Percentiles rank a stretch among this genome's conserved stretches.
Conservation (phyloP, 2,888 invertebrate species). For the Ochlodes sylvanus region DNA sequence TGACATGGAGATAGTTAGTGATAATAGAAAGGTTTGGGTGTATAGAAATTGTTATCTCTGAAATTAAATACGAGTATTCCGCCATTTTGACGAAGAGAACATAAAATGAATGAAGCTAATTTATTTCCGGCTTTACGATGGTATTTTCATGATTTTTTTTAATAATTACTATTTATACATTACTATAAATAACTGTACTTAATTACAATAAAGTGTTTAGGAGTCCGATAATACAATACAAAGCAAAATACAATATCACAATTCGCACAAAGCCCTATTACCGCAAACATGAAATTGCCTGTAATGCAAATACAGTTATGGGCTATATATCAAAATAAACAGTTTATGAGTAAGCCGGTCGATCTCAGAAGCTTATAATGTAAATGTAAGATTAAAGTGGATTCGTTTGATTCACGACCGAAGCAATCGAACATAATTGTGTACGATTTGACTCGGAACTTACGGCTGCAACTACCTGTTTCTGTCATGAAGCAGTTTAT, state of each 20-base stretch:
- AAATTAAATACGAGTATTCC: no score
- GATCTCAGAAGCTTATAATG: slow-evolving; percentile 34
- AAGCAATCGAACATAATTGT: slow-evolving; percentile 26
- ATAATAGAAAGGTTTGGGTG: no score
- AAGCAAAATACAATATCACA: slow-evolving; percentile 10
- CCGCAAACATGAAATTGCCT: slow-evolving; percentile 11
- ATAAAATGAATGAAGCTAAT: no score
- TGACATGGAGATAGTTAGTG: no score
- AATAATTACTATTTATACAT: no score
- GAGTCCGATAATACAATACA: no score
- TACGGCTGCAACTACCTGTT: background rate
- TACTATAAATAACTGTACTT: no score
- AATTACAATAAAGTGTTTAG: no score
- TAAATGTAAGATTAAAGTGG: slow-evolving; percentile 40
- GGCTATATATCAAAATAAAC: slow-evolving; percentile 27
- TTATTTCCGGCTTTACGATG: no score
- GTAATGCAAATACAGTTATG: slow-evolving; percentile 12
- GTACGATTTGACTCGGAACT: slow-evolving; percentile 22
- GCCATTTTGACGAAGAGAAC: no score
- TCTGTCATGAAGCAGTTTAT: background rate
- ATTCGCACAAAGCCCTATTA: background rate
- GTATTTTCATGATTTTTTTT: no score
- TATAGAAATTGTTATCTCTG: no score
- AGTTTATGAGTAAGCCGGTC: slow-evolving; percentile 15
- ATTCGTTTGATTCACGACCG: slow-evolving; percentile 39